Base-by-base conservation (phyloP, 1,140 invertebrate genomes). In the Diorhabda sublineata region DNA sequence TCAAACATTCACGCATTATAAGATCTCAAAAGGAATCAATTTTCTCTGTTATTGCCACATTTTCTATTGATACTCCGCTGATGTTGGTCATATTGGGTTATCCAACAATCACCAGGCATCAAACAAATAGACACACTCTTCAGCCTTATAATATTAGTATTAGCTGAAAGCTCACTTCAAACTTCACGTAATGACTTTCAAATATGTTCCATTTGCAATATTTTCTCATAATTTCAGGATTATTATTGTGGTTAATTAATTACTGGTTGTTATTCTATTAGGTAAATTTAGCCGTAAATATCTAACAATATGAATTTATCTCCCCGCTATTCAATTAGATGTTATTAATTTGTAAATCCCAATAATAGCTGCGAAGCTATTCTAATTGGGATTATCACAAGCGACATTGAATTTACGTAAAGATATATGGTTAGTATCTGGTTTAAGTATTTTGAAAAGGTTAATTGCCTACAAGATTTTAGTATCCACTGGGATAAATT, bases 301-400 rank as follows among this genome's bases (percentile, higher is more conserved):
- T 42, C 58, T 42, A 42, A 59, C 9, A 5, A 59, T n/a, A 11
- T 59, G 5, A 59, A 59, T 59, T n/a, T 42, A 11, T 5, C 58
- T 11, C 58, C 58, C 11, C 11, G 58, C 58, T 59, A 59, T 59
- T 59, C 58, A 59, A 59, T 59, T 59, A 59, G 58, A 59, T 59
- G 58, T 59, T 59, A 59, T 59, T 5, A 59, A 59, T 59, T 11
- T 59, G 41, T 59, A 59, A 59, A 59, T 59, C 58, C 58, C 58
- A 42, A 59, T 59, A 59, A 59, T 59, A 5, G 58, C 58, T n/a
- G n/a, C 41, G 11, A 59, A 59, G 2, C 58, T 59, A 5, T 59
- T 59, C 11, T 59, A 59, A 59, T 59, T 59, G 58, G 58, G 58
- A 11, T 11, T 42, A 59, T 59, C 5, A 59, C 41, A 59, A 5